phyloP scores from a whole-genome alignment of 2,113 vertebrate genomes.

The Podocnemis expansa region DNA sequence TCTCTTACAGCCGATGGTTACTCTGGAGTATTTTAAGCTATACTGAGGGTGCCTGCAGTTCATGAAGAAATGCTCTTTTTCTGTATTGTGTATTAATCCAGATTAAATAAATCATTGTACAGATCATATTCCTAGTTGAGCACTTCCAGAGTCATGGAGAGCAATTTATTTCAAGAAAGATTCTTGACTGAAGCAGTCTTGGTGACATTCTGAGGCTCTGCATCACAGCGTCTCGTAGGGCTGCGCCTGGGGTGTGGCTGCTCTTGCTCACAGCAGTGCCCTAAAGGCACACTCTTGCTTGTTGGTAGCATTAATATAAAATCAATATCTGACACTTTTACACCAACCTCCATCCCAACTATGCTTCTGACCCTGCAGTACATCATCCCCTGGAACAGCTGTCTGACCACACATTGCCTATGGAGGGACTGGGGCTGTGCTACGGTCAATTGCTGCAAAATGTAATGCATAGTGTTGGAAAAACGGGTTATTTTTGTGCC shows the following conservation, averaged over 20 bases:
- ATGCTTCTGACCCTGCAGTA: neutral
- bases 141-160: neutral
- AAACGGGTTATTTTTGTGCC: neutral
- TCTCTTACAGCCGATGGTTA: neutral
- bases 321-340: neutral
- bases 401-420: neutral
- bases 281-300: neutral
- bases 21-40: neutral
- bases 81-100: neutral
- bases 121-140: neutral
- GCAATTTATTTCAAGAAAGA: neutral
- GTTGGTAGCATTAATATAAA: neutral
- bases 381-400: neutral
- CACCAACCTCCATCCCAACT: neutral
- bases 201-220: neutral
- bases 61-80: neutral
- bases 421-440: no score
- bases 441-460: neutral
- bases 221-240: neutral
- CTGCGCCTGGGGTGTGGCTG: no score
- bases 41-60: fast-evolving
- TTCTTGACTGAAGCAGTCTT: neutral
- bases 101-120: neutral
- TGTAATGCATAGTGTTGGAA: neutral
- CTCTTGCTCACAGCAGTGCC: neutral